These are phyloP conservation scores for Syngnathus floridae DNA, from an alignment of 2,113 vertebrate species.

Conservation along the genomic window DNA sequence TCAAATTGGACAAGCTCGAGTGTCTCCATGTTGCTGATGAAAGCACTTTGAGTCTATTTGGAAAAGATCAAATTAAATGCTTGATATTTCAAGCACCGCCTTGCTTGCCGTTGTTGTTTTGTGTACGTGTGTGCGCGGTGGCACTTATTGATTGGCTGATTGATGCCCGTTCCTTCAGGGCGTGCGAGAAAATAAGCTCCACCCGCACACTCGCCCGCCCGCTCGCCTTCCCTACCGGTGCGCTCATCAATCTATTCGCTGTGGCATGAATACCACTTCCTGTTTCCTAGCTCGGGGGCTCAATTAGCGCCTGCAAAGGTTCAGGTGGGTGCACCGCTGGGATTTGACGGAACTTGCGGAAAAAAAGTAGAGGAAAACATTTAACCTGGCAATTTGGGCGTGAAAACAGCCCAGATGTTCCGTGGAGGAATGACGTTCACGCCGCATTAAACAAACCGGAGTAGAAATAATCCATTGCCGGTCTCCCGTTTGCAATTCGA, in stretches of 20 bases:
- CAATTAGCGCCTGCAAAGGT: slow-evolving; percentile 82
- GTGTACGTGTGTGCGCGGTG: not conserved
- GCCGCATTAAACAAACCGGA: not conserved
- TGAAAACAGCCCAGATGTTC: slow-evolving; percentile 65
- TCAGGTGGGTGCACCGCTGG: slow-evolving; percentile 86
- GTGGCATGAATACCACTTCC: slow-evolving; percentile 14
- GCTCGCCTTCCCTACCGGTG: slow-evolving; percentile 77
- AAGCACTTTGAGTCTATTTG: slow-evolving; percentile 64
- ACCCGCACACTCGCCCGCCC: slow-evolving; percentile 84
- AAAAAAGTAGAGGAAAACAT: slow-evolving; percentile 67
- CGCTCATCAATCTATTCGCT: slow-evolving; percentile 18
- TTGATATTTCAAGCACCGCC: slow-evolving; percentile 12
- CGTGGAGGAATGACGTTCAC: slow-evolving; percentile 76
- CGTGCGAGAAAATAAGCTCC: slow-evolving; percentile 82
- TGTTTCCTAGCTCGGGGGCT: slow-evolving; percentile 72
- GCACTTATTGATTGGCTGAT: slow-evolving; percentile 48
- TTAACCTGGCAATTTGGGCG: slow-evolving; percentile 83
- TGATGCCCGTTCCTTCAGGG: slow-evolving; percentile 72
- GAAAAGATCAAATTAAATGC: slow-evolving; percentile 16
- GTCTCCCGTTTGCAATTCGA: not conserved
- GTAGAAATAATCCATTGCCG: not conserved
- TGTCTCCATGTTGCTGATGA: slow-evolving; percentile 71
- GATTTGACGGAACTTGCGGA: slow-evolving; percentile 72
- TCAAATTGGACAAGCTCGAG: not conserved
- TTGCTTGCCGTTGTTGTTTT: not conserved